These are phyloP conservation scores for Esox niger DNA, from an alignment of 2,113 vertebrate genomes.

Conservation along the genomic window DNA sequence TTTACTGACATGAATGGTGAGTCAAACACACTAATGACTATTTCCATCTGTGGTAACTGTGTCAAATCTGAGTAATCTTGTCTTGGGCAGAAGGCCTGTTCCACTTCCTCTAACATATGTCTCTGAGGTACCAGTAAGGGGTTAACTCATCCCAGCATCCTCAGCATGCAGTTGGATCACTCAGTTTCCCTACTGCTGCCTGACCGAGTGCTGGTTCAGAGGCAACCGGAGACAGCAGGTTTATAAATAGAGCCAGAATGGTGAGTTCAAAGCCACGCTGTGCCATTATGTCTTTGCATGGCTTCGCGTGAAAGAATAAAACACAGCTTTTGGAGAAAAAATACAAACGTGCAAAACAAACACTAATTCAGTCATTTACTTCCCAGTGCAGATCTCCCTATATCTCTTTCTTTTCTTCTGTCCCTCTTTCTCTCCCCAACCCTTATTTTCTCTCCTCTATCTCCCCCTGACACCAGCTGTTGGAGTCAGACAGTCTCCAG, in stretches of 20 bases:
- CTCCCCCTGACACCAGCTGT: constrained; percentile 8
- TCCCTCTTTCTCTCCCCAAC: not conserved
- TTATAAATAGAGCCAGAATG: constrained; percentile 71
- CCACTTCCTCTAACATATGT: constrained; percentile 55
- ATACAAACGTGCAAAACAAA: constrained; percentile 8
- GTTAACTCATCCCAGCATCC: constrained; percentile 54
- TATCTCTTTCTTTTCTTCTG: no score
- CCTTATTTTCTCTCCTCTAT: constrained; percentile 6
- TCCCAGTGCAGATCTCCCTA: not conserved
- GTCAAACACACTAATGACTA: constrained; percentile 37
- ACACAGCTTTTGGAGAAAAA: constrained; percentile 23
- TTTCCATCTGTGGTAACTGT: constrained; percentile 53
- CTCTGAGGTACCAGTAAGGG: constrained; percentile 49
- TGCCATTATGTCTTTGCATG: constrained; percentile 56
- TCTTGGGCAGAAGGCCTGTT: constrained; percentile 40
- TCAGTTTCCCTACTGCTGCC: constrained; percentile 47
- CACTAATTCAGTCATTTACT: constrained; percentile 44
- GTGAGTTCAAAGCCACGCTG: constrained; percentile 50
- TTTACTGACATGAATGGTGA: constrained; percentile 22
- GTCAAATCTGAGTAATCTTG: constrained; percentile 1
- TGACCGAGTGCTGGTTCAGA: constrained; percentile 58
- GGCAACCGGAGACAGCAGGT: constrained; percentile 43
- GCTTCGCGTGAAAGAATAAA: constrained; percentile 24
- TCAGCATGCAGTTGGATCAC: constrained; percentile 13
- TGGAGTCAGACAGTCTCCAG: constrained; percentile 12